A percentile compares a stretch with the other conserved stretches of the same genome.
phyloP scores from a whole-genome alignment of 2,888 invertebrate genomes.

The Cataglyphis albicans region DNA sequence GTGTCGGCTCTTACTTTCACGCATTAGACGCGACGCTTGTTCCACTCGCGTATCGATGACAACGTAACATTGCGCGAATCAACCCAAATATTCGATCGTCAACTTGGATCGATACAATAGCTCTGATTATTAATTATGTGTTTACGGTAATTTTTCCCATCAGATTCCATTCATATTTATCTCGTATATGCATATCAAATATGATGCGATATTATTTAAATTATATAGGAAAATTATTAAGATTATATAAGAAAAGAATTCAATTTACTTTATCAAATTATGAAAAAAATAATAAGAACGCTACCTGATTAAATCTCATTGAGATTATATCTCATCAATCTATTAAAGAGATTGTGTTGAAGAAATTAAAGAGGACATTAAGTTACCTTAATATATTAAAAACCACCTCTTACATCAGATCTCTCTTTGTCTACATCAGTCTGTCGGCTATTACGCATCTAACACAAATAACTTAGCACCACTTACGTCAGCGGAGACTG shows the following conservation, averaged over 20 bases:
- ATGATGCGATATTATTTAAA: neutral
- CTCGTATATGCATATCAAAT: neutral
- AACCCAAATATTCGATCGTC: slow-evolving; percentile 15
- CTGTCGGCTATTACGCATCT: slow-evolving; percentile 34
- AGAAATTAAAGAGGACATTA: neutral
- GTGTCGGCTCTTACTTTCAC: slow-evolving; percentile 82
- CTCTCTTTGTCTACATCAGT: slow-evolving; percentile 1
- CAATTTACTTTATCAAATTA: neutral
- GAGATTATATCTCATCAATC: too few relatives aligned
- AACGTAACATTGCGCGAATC: slow-evolving; percentile 33
- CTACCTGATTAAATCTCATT: neutral
- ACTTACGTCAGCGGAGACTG: slow-evolving; percentile 29
- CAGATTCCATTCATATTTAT: neutral
- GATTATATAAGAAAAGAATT: neutral
- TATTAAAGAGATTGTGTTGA: neutral
- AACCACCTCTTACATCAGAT: slow-evolving; percentile 23
- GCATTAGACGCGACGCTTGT: slow-evolving; percentile 72
- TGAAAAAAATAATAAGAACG: neutral
- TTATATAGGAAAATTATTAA: neutral
- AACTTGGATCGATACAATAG: neutral
- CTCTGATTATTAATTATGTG: neutral
- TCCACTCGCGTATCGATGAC: slow-evolving; percentile 55
- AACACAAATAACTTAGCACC: slow-evolving; percentile 36
- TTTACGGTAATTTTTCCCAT: neutral
- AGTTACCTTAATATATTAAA: neutral